Percentiles rank a stretch among this genome's conserved stretches.
Conservation (phyloP, 2,888 invertebrate species). For the Clivina fossor region DNA sequence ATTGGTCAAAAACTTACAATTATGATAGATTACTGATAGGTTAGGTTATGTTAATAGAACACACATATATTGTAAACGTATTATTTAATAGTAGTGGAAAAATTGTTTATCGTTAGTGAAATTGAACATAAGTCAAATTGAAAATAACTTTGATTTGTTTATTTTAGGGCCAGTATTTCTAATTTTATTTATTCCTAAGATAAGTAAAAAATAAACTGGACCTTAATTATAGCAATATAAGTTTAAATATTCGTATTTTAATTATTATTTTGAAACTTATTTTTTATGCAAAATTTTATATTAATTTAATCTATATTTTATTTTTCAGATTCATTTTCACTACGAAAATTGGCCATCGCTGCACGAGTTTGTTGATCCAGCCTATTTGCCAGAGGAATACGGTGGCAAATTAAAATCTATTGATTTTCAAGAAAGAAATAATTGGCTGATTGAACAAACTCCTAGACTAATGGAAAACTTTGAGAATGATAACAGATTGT, state of each 20-base stretch:
- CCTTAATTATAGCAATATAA: too few species aligned
- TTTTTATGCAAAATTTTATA: background rate
- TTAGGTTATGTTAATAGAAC: too few species aligned
- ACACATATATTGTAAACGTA: too few species aligned
- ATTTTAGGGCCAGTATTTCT: too few species aligned
- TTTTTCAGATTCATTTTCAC: constrained; percentile 57
- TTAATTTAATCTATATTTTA: constrained; percentile 1
- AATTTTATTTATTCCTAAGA: too few species aligned
- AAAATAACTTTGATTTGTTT: too few species aligned
- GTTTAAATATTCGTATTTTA: background rate
- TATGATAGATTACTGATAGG: too few species aligned
- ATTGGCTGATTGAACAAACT: constrained; percentile 42
- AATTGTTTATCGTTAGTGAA: too few species aligned
- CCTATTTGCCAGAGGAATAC: constrained; percentile 58
- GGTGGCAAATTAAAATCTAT: constrained; percentile 56
- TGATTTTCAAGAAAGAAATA: constrained; percentile 40
- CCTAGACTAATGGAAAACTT: constrained; percentile 16
- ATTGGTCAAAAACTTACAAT: too few species aligned
- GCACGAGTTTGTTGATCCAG: constrained; percentile 55
- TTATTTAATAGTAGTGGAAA: too few species aligned
- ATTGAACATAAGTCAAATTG: too few species aligned
- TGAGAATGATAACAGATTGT: constrained; percentile 22
- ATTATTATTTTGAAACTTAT: background rate
- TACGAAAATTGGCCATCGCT: constrained; percentile 56
- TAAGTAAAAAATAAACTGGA: too few species aligned